Base-by-base conservation (phyloP, 2,113 vertebrate species). In the Dendrocopos noguchii region DNA sequence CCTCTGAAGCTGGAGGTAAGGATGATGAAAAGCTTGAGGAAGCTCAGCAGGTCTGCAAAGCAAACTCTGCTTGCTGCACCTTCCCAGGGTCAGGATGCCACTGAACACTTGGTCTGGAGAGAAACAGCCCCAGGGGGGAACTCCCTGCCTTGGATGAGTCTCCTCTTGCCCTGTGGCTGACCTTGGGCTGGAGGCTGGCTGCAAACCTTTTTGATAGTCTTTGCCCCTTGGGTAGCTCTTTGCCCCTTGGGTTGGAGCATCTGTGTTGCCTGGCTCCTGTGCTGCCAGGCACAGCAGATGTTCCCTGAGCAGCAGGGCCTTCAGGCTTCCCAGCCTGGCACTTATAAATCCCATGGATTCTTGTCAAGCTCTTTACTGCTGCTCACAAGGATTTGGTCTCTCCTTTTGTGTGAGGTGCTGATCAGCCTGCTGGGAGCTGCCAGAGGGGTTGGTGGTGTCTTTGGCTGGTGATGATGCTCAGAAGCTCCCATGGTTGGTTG, bases 301-400 rank as follows among this genome's bases (percentile, higher is more conserved):
- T 71, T 80, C 67, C 85, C 29, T 21, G 42, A n/a, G 42, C 84
- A 67, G 36, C 36, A 63, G 42, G 92, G 90, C 81, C 67, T 94
- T 55, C 85, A 74, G 71, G 29, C 53, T n/a, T 88, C 9, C 83
- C 81, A 87, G 94, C 84, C 75, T 95, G 89, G 80, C 72, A 31
- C 89, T 91, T 96, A 95, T 96, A 67, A 95, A 96, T 96, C 96
- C 96, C 95, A 94, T 96, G 96, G 95, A 96, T 96, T 96, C 72
- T 95, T 94, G n/a, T 19, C 57, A 92, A 33, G 89, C 79, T 89
- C 87, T 39, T 83, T 71, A 33, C 53, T 93, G 87, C 94, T 95
- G 91, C 91, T 96, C 87, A 53, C 55, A 92, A 72, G 46, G 14
- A 9, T 12, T 78, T 71, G 72, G 65, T 80, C 42, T 93, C 53